Evolutionary conservation across 2,888 invertebrate genomes (phyloP), one percentile per base, ranked within the genome.

Genomic region (Bugula neritina): DNA sequence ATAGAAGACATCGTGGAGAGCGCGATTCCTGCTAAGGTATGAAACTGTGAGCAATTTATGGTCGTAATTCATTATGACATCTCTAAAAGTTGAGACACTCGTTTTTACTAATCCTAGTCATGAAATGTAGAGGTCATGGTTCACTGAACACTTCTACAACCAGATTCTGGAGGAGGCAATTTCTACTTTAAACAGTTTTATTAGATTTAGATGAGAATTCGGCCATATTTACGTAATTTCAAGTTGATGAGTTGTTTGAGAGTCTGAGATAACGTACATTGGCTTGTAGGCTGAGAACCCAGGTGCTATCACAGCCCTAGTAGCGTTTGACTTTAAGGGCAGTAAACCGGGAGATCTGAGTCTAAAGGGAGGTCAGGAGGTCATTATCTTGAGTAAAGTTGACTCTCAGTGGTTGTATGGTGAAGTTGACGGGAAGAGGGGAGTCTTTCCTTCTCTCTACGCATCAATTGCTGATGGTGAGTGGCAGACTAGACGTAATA

Each of bases 401-500:
- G 63, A 63, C n/a, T 25, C 13, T 2, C 31, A 63, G 63, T 63
- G 63, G 63, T 31, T 63, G 63, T 63, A 63, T 63, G 63, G 63
- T 31, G 63, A 63, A n/a, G 63, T 27, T 2, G 63, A 31, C 13
- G 63, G 63, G n/a, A 27, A 63, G 63, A 31, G 10, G 10, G 63
- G 63, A 63, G 27, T 27, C 5, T 63, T 63, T 31, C 63, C 63
- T 29, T 27, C 63, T n/a, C 63, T 63, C 31, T 63, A 63, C n/a
- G 63, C 31, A 29, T 63, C 63, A 13, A 31, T 63, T 3, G 27
- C 29, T 17, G 63, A 63, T 13, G 63, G 63, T 63, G n/a, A 63
- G 23, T 13, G n/a, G n/a, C n/a, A n/a, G n/a, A n/a, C n/a, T n/a
- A n/a, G n/a, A n/a, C n/a, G n/a, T n/a, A n/a, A n/a, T n/a, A n/a